These are phyloP conservation scores for Paraplagusia blochii DNA, from an alignment of 2,113 vertebrate species.

Conservation along the genomic window DNA sequence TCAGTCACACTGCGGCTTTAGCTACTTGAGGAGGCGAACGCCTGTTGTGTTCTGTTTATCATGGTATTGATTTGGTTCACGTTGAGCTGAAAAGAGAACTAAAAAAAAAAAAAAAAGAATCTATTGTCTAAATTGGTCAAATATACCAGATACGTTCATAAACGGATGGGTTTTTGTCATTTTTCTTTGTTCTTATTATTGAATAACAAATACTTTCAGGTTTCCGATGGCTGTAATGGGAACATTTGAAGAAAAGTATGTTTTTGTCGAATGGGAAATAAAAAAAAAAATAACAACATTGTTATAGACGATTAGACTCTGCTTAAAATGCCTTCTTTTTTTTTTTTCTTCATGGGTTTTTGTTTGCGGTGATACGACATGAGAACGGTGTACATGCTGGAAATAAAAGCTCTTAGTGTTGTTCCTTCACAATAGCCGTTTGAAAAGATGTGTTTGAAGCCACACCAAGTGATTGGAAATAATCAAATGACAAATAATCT, in stretches of 20 bases:
- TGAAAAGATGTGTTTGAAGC: constrained; percentile 58
- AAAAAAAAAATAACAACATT: neutral
- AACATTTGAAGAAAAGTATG: too few relatives aligned
- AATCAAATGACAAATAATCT: constrained; percentile 72
- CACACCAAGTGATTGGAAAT: constrained; percentile 69
- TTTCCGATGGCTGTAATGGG: neutral
- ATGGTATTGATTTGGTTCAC: constrained; percentile 12
- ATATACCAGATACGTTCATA: neutral
- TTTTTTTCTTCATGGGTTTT: constrained; percentile 4
- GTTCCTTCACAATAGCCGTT: constrained; percentile 51
- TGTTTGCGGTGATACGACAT: constrained; percentile 24
- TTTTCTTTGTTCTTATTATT: constrained; percentile 5
- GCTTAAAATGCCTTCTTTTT: neutral
- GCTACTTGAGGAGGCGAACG: neutral
- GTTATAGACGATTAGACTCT: neutral
- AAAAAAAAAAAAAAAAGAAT: neutral
- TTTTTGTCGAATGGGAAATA: neutral
- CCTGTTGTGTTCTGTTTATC: constrained; percentile 8
- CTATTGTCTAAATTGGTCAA: neutral
- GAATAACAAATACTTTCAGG: neutral
- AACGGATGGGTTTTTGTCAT: neutral
- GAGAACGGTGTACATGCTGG: constrained; percentile 30
- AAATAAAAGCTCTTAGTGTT: constrained; percentile 31
- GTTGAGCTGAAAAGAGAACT: neutral
- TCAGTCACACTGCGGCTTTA: constrained; percentile 7